Evolutionary conservation across 2,797 vertebrate species (phyloP).

Genomic region (Knipowitschia caucasica): DNA sequence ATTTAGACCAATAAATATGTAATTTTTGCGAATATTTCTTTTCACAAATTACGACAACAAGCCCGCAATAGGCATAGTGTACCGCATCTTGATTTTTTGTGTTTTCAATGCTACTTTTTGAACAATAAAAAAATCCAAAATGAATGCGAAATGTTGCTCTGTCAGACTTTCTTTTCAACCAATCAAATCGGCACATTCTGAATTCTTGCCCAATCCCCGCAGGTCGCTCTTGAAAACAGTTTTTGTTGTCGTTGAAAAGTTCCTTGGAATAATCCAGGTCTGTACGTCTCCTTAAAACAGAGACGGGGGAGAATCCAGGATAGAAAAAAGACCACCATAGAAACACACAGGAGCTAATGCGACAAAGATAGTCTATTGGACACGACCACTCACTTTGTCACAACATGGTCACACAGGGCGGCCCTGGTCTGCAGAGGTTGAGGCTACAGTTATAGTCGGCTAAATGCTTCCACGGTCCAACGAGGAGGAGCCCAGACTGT

Average conservation of each 20-base stretch:
- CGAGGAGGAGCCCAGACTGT: not conserved
- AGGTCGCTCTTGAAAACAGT: not conserved
- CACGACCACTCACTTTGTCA: slow-evolving; percentile 19
- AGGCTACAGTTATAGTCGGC: slow-evolving; percentile 15
- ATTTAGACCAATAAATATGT: too few species aligned
- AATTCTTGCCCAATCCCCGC: not conserved
- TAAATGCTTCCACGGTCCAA: slow-evolving; percentile 9
- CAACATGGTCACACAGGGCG: slow-evolving; percentile 7
- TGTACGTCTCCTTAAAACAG: slow-evolving; percentile 47
- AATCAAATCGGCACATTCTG: not conserved
- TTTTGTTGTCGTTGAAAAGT: not conserved
- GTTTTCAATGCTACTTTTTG: too few species aligned
- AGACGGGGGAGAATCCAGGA: slow-evolving; percentile 26
- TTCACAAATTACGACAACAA: too few species aligned
- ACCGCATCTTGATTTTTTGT: too few species aligned
- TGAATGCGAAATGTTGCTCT: too few species aligned
- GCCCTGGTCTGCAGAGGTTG: slow-evolving; percentile 9
- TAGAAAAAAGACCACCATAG: slow-evolving; percentile 18
- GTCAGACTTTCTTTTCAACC: not conserved
- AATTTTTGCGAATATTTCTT: too few species aligned
- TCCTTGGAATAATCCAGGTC: not conserved
- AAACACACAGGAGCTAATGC: slow-evolving; percentile 17
- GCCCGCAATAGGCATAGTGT: too few species aligned
- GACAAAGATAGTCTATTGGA: slow-evolving; percentile 15
- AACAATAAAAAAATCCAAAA: too few species aligned